A percentile compares a stretch with the other conserved stretches of the same genome.
Evolutionary conservation across 2,888 invertebrate genomes (phyloP).

Genomic region (Eilema sororculum): DNA sequence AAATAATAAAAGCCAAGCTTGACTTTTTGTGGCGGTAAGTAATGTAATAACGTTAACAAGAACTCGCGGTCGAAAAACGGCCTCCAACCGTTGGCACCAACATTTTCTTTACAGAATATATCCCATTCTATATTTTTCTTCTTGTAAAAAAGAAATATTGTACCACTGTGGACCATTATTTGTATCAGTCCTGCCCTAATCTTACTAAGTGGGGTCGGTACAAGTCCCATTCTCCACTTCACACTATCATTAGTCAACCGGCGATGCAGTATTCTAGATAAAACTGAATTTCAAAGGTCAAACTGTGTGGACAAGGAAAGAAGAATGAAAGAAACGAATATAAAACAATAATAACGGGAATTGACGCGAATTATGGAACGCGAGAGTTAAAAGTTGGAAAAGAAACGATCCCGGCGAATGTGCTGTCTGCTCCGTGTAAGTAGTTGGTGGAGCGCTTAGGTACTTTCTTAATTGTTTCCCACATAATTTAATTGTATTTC

Average conservation of each 20-base stretch:
- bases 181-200: background rate
- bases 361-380: no score
- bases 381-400: no score
- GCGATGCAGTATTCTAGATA: background rate
- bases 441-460: no score
- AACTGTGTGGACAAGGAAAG: no score
- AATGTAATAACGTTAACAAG: constrained; percentile 1
- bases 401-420: no score
- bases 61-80: background rate
- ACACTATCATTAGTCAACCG: background rate
- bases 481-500: no score
- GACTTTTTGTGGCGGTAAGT: constrained; percentile 4
- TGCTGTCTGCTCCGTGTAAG: no score
- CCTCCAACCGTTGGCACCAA: background rate
- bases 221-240: background rate
- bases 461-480: no score
- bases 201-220: background rate
- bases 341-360: no score
- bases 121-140: background rate
- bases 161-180: background rate
- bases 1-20: background rate
- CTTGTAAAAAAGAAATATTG: background rate
- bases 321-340: no score
- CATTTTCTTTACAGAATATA: background rate
- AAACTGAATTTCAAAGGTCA: background rate